Conservation (phyloP, 2,113 vertebrate genomes). For the Cariama cristata region DNA sequence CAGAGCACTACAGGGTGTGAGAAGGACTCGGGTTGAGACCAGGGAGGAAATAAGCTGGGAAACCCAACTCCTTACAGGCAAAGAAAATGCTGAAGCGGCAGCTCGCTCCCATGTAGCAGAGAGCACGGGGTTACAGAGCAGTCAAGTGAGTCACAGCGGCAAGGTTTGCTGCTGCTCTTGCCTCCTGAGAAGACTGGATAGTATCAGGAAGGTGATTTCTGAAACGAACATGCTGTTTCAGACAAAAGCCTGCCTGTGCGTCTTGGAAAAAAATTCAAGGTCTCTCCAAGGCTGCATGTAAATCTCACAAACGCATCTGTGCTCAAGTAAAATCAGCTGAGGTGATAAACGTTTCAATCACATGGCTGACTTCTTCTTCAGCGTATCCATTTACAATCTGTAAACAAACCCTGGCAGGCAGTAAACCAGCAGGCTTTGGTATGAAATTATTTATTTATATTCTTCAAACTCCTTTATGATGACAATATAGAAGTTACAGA, state of each 20-base stretch:
- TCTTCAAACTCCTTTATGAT: neutral
- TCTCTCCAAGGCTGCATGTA: neutral
- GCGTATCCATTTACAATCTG: neutral
- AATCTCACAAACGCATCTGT: neutral
- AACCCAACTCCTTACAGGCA: neutral
- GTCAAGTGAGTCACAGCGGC: neutral
- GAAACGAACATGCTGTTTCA: neutral
- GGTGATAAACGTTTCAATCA: neutral
- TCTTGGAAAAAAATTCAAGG: neutral
- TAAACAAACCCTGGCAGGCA: neutral
- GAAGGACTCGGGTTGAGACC: neutral
- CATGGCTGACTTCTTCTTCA: neutral
- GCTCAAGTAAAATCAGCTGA: neutral
- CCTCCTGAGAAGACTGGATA: neutral
- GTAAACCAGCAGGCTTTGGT: neutral
- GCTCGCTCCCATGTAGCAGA: rapidly evolving
- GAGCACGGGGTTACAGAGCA: neutral
- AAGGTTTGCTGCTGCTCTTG: neutral
- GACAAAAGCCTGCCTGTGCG: neutral
- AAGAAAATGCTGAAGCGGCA: neutral
- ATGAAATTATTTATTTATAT: neutral
- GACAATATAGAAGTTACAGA: neutral
- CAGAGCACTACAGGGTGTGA: neutral
- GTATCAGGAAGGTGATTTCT: neutral
- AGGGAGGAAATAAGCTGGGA: neutral